These are phyloP conservation scores for Holacanthus passer DNA, from an alignment of 2,113 vertebrate species.

Conservation along the genomic window DNA sequence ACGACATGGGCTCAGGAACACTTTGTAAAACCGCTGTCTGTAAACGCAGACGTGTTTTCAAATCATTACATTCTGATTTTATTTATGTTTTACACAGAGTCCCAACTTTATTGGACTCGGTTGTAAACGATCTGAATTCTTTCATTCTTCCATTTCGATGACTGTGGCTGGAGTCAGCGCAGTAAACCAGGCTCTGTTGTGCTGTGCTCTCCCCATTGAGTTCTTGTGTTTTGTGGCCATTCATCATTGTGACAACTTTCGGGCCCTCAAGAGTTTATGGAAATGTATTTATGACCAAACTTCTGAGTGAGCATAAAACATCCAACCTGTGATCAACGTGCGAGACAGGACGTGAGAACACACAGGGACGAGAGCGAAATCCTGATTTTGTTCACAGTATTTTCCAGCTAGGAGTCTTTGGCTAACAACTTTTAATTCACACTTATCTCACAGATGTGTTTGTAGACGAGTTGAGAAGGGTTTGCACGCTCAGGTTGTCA, in stretches of 20 bases:
- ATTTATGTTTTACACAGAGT: too few relatives aligned
- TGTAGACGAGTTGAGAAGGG: too few relatives aligned
- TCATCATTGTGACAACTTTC: slow-evolving; percentile 39
- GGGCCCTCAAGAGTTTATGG: not conserved
- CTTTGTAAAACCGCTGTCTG: too few relatives aligned
- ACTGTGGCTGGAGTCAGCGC: slow-evolving; percentile 1
- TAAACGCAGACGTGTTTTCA: too few relatives aligned
- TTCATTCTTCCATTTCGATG: not conserved
- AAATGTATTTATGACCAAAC: slow-evolving; percentile 33
- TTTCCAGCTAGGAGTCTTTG: not conserved
- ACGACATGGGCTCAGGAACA: too few relatives aligned
- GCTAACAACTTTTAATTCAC: not conserved
- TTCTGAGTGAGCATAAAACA: slow-evolving; percentile 37
- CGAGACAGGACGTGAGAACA: not conserved
- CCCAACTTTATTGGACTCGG: too few relatives aligned
- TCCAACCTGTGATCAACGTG: slow-evolving; percentile 3
- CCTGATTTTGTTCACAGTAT: not conserved
- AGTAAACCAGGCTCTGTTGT: not conserved
- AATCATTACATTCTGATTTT: too few relatives aligned
- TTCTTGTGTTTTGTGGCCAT: slow-evolving; percentile 4
- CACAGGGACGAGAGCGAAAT: not conserved
- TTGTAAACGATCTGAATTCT: too few relatives aligned
- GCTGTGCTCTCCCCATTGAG: not conserved
- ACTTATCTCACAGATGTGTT: too few relatives aligned
- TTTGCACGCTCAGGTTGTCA: too few relatives aligned